phyloP scores from a whole-genome alignment of 92 coral and sea anemone genomes.

The Siderastrea siderea region DNA sequence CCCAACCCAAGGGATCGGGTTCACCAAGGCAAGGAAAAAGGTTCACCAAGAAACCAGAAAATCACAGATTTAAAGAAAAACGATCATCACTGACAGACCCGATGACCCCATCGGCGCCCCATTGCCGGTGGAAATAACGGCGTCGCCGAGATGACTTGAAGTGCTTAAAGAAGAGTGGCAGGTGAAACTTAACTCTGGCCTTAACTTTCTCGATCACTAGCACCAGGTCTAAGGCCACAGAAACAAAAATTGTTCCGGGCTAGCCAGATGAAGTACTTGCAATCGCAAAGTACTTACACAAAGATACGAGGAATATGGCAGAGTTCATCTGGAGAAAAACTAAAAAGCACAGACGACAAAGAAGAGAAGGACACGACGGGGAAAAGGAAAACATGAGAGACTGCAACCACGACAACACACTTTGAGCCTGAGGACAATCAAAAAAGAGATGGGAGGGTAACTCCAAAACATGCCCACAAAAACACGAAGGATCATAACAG shows the following conservation, averaged over 20 bases:
- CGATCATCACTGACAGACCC: background rate
- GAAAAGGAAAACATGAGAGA: too few species aligned
- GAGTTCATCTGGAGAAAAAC: constrained; percentile 3
- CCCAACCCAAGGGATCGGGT: too few species aligned
- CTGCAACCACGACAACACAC: too few species aligned
- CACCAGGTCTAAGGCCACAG: background rate
- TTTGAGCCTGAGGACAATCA: too few species aligned
- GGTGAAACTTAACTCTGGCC: background rate
- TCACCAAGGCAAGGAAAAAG: too few species aligned
- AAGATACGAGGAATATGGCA: background rate
- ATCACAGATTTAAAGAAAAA: too few species aligned
- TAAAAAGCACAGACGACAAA: constrained; percentile 39
- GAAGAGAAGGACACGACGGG: too few species aligned
- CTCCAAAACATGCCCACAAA: too few species aligned
- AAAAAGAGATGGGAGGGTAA: background rate
- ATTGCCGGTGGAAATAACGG: background rate
- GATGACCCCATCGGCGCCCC: constrained; percentile 1
- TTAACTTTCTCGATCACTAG: background rate
- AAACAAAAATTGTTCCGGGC: constrained; percentile 28
- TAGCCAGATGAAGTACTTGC: background rate
- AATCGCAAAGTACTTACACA: background rate
- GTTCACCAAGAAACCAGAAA: too few species aligned
- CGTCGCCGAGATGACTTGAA: background rate
- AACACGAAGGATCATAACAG: too few species aligned
- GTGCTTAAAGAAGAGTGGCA: background rate